These are phyloP conservation scores for Drosophila chauvacae DNA, from an alignment of 1,140 invertebrate species.

Conservation along the genomic window DNA sequence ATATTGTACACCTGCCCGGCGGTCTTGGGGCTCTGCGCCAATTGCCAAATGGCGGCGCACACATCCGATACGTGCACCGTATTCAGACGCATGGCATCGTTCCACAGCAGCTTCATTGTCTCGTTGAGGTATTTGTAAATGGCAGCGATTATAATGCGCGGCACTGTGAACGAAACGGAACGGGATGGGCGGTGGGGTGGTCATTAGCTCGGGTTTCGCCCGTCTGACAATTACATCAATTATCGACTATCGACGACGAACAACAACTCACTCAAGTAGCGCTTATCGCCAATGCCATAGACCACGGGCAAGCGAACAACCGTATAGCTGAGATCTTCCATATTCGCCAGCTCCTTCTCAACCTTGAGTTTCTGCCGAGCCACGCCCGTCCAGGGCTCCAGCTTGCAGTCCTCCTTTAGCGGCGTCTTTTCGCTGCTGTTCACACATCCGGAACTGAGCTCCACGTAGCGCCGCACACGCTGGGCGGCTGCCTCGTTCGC, in stretches of 20 bases:
- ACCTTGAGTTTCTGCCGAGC: conserved; percentile 93
- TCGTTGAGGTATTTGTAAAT: conserved; percentile 95
- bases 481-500: conserved; percentile 90
- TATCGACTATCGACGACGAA: conserved; percentile 22
- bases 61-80: conserved; percentile 95
- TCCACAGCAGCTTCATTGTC: conserved; percentile 96
- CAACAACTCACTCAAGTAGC: conserved; percentile 89
- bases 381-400: conserved; percentile 93
- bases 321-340: conserved; percentile 89
- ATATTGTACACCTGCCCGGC: conserved; percentile 91
- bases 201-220: conserved; percentile 26
- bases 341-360: conserved; percentile 90
- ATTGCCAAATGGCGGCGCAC: conserved; percentile 90
- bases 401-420: conserved; percentile 90
- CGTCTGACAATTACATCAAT: conserved; percentile 40
- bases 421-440: conserved; percentile 91
- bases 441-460: conserved; percentile 94
- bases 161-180: conserved; percentile 87
- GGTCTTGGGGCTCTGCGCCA: conserved; percentile 84
- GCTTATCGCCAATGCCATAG: conserved; percentile 93
- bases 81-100: conserved; percentile 92
- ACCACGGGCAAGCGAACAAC: conserved; percentile 93
- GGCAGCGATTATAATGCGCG: conserved; percentile 92
- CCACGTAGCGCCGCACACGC: conserved; percentile 90
- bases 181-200: conserved; percentile 19